Evolutionary conservation across 2,113 vertebrate species (phyloP), one percentile per base, ranked within the genome.

Genomic region (Sinosuthora webbiana): DNA sequence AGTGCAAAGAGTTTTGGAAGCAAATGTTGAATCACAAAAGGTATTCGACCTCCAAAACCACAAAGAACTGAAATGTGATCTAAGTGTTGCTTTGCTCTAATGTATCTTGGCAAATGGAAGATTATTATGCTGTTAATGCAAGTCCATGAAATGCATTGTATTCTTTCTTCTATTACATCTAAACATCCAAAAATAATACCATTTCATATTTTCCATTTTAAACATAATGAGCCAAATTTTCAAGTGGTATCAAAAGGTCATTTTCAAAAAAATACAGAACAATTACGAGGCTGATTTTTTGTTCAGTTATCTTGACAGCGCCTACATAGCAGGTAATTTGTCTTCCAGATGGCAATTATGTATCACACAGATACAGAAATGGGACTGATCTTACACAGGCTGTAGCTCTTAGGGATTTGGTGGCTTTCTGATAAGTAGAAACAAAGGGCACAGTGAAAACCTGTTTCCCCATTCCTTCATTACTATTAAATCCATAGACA

Each of bases 11-110:
- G 15, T 57, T 80, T 50, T 35, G 47, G 75, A 75, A 78, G 45
- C 9, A 94, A 94, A 90, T 79, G 50, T 84, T 52, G 87, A 74
- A 76, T 94, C 52, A 81, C 71, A 87, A 86, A 75, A 74, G 33
- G 55, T 44, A 21, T 62, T 80, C 17, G 8, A 30, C 19, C 30
- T 94, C 47, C 64, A 74, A 95, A 94, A 87, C 55, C 4, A 13
- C 45, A 35, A 70, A 89, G 25, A 83, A 75, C 5, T 84, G 27
- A 71, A 95, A 80, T 25, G 49, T 56, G 7, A 79, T 83, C 91
- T 88, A 83, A 96, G 88, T 62, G 75, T 31, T 69, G 25, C 37
- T 89, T 70, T 91, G 21, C 15, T 94, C 23, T 56, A 45, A 73
- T 3, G 8, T 2, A 3, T 47, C 35, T 90, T 95, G 87, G 85